A percentile compares a stretch with the other conserved stretches of the same genome.
phyloP scores from a whole-genome alignment of 2,888 invertebrate species.

The Cylindroiulus punctatus region DNA sequence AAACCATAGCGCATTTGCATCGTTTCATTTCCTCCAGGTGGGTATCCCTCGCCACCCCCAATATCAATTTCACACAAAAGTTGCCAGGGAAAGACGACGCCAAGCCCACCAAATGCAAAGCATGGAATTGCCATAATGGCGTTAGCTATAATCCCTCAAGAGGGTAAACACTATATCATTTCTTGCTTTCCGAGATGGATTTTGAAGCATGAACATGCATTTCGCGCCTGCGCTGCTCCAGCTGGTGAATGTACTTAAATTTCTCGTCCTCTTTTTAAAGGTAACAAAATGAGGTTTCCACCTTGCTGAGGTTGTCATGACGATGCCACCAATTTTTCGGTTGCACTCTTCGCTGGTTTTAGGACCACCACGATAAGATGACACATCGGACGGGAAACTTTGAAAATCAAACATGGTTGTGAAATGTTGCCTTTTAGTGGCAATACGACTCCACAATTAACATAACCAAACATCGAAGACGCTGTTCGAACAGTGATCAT shows the following conservation, averaged over 20 bases:
- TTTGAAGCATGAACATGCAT: neutral
- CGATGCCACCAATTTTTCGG: neutral
- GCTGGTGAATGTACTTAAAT: neutral
- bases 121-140: conserved; percentile 18
- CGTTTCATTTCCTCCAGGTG: conserved; percentile 10
- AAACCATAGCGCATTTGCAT: neutral
- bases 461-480: no score
- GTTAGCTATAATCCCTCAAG: conserved; percentile 18
- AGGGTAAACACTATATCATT: conserved; percentile 11
- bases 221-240: conserved; percentile 18
- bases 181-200: conserved; percentile 18
- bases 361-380: neutral
- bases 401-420: no score
- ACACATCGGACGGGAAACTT: no score
- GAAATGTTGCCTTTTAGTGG: no score
- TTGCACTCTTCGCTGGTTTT: neutral
- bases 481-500: no score
- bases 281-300: conserved; percentile 11
- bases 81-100: neutral
- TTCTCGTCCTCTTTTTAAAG: conserved; percentile 9
- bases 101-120: neutral
- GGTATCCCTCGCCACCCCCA: neutral
- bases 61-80: conserved; percentile 18
- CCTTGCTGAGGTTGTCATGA: neutral
- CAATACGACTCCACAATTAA: no score